Percentiles rank a stretch among this genome's conserved stretches.
Evolutionary conservation across 2,113 vertebrate genomes (phyloP).

Genomic region (Platycercus adscitus): DNA sequence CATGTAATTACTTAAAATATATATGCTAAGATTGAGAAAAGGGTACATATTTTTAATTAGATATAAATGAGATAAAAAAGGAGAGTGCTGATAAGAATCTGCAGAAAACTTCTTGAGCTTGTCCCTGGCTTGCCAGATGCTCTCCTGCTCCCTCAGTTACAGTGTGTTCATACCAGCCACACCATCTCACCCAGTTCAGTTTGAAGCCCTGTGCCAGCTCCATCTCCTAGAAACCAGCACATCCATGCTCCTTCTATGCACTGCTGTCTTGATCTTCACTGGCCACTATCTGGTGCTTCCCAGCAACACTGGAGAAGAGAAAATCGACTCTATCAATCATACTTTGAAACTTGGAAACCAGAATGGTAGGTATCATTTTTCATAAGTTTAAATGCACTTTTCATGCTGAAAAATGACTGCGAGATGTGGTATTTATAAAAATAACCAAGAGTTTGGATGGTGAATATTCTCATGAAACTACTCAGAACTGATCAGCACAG

Average conservation of each 20-base stretch:
- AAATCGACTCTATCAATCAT: constrained; percentile 58
- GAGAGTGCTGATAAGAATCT: background rate
- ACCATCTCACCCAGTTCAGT: constrained; percentile 60
- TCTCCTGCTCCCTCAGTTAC: constrained; percentile 24
- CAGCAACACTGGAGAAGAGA: constrained; percentile 57
- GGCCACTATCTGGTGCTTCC: constrained; percentile 61
- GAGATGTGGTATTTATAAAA: background rate
- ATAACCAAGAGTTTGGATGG: background rate
- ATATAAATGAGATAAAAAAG: background rate
- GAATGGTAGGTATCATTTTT: constrained; percentile 14
- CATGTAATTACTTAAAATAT: background rate
- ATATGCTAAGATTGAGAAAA: background rate
- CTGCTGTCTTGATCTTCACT: constrained; percentile 45
- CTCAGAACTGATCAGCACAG: background rate
- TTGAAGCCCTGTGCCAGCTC: constrained; percentile 57
- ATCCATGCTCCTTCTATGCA: constrained; percentile 64
- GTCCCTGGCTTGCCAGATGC: background rate
- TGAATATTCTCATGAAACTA: background rate
- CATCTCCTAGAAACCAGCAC: constrained; percentile 56
- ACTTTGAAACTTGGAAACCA: constrained; percentile 55
- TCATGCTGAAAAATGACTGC: background rate
- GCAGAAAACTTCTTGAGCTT: background rate
- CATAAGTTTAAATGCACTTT: background rate
- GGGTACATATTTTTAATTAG: background rate
- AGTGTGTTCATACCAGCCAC: constrained; percentile 61